Conservation (phyloP, 92 coral and sea anemone species). For the Porites rus region DNA sequence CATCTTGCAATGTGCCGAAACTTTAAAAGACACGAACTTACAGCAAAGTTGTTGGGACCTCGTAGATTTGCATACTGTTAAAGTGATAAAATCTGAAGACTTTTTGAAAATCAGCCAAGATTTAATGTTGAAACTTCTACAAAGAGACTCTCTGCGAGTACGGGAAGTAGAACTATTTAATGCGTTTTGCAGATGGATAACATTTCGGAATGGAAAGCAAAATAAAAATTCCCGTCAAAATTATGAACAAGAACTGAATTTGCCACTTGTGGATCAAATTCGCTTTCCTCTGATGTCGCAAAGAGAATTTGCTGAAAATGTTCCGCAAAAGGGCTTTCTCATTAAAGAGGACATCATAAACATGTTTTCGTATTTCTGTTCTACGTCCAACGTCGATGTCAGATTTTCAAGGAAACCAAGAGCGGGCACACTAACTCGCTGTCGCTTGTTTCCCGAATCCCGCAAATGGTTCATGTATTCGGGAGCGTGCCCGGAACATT, state of each 20-base stretch:
- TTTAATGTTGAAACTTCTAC: constrained; percentile 56
- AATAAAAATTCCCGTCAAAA: neutral
- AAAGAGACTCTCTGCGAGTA: constrained; percentile 72
- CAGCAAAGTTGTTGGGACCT: constrained; percentile 74
- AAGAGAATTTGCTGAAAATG: constrained; percentile 64
- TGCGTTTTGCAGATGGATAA: constrained; percentile 76
- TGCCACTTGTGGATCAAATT: constrained; percentile 48
- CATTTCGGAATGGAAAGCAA: constrained; percentile 1
- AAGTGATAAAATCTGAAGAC: constrained; percentile 60
- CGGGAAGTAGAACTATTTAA: constrained; percentile 74
- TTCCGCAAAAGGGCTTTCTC: constrained; percentile 69
- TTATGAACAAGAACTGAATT: constrained; percentile 21
- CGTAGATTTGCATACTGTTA: constrained; percentile 71
- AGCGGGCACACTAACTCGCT: constrained; percentile 43
- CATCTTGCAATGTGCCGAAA: constrained; percentile 68
- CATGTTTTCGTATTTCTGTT: constrained; percentile 57
- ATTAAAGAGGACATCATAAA: constrained; percentile 67
- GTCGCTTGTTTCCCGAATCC: constrained; percentile 57
- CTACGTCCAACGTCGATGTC: constrained; percentile 36
- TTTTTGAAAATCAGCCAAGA: constrained; percentile 59
- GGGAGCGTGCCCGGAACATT: constrained; percentile 77
- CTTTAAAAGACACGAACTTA: constrained; percentile 70
- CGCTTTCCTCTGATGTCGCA: constrained; percentile 88
- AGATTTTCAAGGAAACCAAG: constrained; percentile 51
- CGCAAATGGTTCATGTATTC: constrained; percentile 77